These are phyloP conservation scores for Thalassaphorura encarpata DNA, from an alignment of 1,140 invertebrate species.

Conservation along the genomic window DNA sequence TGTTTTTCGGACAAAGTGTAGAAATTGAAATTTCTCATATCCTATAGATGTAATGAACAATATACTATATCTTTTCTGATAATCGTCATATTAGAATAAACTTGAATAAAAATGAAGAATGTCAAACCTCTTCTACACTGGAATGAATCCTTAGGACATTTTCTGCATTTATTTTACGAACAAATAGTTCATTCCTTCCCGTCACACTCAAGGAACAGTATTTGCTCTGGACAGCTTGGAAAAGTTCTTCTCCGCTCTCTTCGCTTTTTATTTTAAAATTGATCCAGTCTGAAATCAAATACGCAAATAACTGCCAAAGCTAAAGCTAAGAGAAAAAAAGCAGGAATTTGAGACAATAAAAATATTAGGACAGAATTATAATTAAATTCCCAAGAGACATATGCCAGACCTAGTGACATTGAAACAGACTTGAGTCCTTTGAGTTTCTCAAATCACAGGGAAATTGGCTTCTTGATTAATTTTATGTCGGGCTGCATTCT, in stretches of 20 bases:
- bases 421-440: not conserved
- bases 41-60: too few species aligned
- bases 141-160: constrained; percentile 1
- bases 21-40: not conserved
- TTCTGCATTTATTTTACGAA: not conserved
- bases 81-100: too few species aligned
- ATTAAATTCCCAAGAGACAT: not conserved
- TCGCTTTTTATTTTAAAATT: not conserved
- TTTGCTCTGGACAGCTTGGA: not conserved
- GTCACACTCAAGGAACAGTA: not conserved
- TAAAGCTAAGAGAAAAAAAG: too few species aligned
- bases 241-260: not conserved
- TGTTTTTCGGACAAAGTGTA: not conserved
- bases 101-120: too few species aligned
- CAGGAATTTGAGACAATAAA: too few species aligned
- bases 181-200: not conserved
- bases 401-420: not conserved
- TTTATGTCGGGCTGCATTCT: too few species aligned
- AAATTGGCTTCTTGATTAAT: too few species aligned
- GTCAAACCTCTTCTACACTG: not conserved
- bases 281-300: not conserved
- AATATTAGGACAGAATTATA: not conserved
- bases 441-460: not conserved
- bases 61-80: too few species aligned
- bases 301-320: too few species aligned